A percentile compares a stretch with the other conserved stretches of the same genome.
phyloP scores from a whole-genome alignment of 2,113 vertebrate genomes.

The Carlito syrichta region DNA sequence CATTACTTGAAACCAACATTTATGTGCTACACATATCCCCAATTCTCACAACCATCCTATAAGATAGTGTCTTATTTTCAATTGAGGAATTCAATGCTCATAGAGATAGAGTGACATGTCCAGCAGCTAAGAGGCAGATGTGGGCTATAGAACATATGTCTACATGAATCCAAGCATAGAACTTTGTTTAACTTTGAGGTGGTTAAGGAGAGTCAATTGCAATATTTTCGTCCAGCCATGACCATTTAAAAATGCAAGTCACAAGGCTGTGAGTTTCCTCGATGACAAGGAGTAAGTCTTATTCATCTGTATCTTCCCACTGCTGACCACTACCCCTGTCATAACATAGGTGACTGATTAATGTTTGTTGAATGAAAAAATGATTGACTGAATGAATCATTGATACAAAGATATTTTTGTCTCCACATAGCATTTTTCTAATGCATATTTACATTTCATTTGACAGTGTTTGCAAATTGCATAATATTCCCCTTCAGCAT shows the following conservation, averaged over 20 bases:
- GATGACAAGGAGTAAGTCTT: background rate
- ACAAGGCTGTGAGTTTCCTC: background rate
- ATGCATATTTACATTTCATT: conserved; percentile 73
- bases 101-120: background rate
- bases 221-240: background rate
- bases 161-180: background rate
- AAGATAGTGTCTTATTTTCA: background rate
- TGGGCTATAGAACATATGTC: background rate
- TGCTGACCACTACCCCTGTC: background rate
- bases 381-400: conserved; percentile 31
- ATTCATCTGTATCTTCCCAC: background rate
- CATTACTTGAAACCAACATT: background rate
- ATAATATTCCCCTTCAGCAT: conserved; percentile 63
- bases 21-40: background rate
- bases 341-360: conserved; percentile 32
- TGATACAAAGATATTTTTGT: conserved; percentile 61
- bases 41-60: background rate
- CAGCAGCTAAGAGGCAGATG: background rate
- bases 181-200: background rate
- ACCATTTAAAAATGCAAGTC: conserved; percentile 13
- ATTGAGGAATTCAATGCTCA: background rate
- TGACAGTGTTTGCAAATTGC: conserved; percentile 75
- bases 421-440: conserved; percentile 56
- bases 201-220: background rate
- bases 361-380: conserved; percentile 63